Evolutionary conservation across 2,888 invertebrate genomes (phyloP), one percentile per base, ranked within the genome.

Genomic region (Cloeon dipterum): DNA sequence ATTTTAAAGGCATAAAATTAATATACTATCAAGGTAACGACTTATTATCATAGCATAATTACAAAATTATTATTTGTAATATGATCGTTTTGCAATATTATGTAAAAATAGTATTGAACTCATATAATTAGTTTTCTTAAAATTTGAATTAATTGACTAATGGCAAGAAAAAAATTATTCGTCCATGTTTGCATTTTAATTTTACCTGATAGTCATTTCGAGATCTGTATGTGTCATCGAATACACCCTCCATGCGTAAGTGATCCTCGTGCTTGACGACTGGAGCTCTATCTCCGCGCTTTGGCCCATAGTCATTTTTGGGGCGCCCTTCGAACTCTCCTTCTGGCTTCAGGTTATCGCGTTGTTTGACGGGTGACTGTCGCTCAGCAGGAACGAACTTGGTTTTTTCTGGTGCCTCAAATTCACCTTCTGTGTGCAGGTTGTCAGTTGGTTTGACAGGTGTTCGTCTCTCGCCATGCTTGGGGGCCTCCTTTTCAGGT

Each of bases 241-340:
- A 68, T 3, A 65, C 71, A n/a, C 77, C 77, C 50, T 77, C 76
- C 46, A 70, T 63, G 38, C 68, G 70, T 34, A 79, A 60, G 50
- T 78, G 71, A 52, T 78, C 77, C 50, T 72, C 70, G 52, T 73
- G 58, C 20, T 67, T 43, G 29, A 41, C 42, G 8, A 36, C 26
- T 41, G 42, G 33, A 37, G 43, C 34, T 5, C 34, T 5, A 34
- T 41, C 34, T 13, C 34, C 17, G 13, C 5, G 26, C 44, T n/a
- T n/a, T n/a, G 46, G 42, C 4, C 38, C 39, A 26, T 39, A 48
- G 11, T 49, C 49, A 11, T 50, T 46, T 21, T 47, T 50, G 13
- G 49, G 50, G 2, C 46, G 44, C 54, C 53, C 49, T 51, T 63
- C 64, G 57, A 68, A 49, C 1, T 43, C 46, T 20, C 48, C 34